Conservation (phyloP, 2,797 vertebrate species). For the Heterohyrax brucei region DNA sequence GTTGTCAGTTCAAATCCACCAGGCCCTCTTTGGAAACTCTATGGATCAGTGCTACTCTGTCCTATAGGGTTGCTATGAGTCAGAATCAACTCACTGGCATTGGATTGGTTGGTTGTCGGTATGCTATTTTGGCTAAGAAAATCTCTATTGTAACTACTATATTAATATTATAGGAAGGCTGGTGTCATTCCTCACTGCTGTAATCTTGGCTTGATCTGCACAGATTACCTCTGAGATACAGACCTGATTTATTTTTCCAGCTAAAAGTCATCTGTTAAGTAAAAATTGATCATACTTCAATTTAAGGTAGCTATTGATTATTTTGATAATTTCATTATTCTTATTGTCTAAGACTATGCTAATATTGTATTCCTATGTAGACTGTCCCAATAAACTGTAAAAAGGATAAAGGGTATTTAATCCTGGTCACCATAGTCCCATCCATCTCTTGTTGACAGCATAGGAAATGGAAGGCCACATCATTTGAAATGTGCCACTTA, state of each 20-base stretch:
- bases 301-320: constrained; percentile 79
- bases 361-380: constrained; percentile 75
- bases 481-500: constrained; percentile 57
- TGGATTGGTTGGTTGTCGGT: no score
- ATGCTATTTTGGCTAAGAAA: not conserved
- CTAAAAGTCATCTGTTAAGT: constrained; percentile 69
- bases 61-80: no score
- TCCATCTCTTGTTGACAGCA: constrained; percentile 27
- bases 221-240: not conserved
- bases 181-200: not conserved
- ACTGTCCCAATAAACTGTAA: constrained; percentile 70
- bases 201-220: not conserved
- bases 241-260: constrained; percentile 54
- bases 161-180: not conserved
- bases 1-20: no score
- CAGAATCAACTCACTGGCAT: no score
- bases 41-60: no score
- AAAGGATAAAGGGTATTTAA: constrained; percentile 75
- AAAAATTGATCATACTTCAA: constrained; percentile 75
- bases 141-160: not conserved
- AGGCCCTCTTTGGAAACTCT: no score
- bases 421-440: constrained; percentile 67
- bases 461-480: not conserved
- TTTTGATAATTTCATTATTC: constrained; percentile 80
- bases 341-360: constrained; percentile 66